These are phyloP conservation scores for Linyphia triangularis DNA, from an alignment of 2,888 invertebrate species.

Conservation along the genomic window DNA sequence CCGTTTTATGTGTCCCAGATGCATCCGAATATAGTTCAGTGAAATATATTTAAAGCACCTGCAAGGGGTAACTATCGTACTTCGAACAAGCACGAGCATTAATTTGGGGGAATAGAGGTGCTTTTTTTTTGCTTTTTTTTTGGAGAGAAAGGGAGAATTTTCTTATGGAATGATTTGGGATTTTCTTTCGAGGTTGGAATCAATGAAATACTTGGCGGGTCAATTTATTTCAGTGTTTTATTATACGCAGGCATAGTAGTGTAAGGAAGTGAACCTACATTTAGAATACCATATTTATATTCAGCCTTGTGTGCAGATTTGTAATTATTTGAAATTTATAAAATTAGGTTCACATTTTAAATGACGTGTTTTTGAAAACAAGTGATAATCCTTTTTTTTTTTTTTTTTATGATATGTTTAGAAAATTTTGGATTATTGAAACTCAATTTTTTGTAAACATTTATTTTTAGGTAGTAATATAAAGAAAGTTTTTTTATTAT, in stretches of 20 bases:
- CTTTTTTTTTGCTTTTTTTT: constrained; percentile 34
- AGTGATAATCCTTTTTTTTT: no score
- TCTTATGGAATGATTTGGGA: constrained; percentile 57
- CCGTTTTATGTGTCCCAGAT: constrained; percentile 57
- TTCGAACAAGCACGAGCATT: constrained; percentile 53
- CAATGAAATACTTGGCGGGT: constrained; percentile 65
- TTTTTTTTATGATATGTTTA: no score
- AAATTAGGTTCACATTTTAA: no score
- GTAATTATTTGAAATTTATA: no score
- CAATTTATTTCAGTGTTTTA: constrained; percentile 66
- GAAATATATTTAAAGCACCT: constrained; percentile 67
- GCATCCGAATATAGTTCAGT: constrained; percentile 51
- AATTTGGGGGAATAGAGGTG: constrained; percentile 44
- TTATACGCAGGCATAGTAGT: constrained; percentile 41
- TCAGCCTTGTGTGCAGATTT: no score
- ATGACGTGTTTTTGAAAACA: no score
- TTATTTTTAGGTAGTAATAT: no score
- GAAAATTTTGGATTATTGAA: no score
- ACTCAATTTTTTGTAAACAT: no score
- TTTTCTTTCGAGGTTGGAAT: constrained; percentile 51
- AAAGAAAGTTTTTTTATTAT: no score
- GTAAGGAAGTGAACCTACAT: constrained; percentile 22
- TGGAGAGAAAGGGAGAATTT: background rate
- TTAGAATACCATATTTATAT: constrained; percentile 25
- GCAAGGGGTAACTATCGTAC: constrained; percentile 21